Evolutionary conservation across 2,113 vertebrate genomes (phyloP), one percentile per base, ranked within the genome.

Genomic region (Neogobius melanostomus): DNA sequence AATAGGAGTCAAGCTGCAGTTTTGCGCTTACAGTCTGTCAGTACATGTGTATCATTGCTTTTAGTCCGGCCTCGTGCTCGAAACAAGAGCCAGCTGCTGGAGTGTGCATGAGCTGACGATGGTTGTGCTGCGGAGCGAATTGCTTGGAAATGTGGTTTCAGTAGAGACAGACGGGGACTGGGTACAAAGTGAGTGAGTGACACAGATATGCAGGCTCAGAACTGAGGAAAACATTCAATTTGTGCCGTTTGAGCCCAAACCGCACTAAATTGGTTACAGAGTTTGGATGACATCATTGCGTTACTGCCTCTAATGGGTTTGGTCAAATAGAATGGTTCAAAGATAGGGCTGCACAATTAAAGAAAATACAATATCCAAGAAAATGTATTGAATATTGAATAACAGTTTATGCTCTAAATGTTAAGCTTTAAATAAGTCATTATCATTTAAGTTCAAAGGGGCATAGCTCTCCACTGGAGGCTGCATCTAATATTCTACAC

Each of bases 11-110:
- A 88, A 89, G 87, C 85, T 91, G 90, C 59, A 84, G 79, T 83
- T 69, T 71, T 90, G 79, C 36, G 44, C 11, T 69, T 68, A 72
- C 63, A 70, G 69, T 78, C 72, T 74, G 71, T 69, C 17, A 62
- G 52, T 69, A 66, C 69, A 64, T 62, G 80, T 76, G 59, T 72
- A 66, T 67, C 74, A 79, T 80, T 56, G 76, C 64, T 74, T 83
- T 83, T 78, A 75, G 53, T 46, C 42, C 71, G 79, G 71, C 72
- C 72, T 49, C 69, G 64, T 57, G 72, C 81, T 46, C 6, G 72
- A 82, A 90, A 89, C 84, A 77, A 65, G 77, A 85, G 76, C 82
- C 90, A 88, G 89, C 82, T 87, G 85, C 76, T 77, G 67, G 48
- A 69, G 68, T 11, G 71, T 64, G 63, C 56, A 66, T 73, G 82